A percentile compares a stretch with the other conserved stretches of the same genome.
Conservation (phyloP, 2,797 vertebrate genomes). For the Gobio occitaniae region DNA sequence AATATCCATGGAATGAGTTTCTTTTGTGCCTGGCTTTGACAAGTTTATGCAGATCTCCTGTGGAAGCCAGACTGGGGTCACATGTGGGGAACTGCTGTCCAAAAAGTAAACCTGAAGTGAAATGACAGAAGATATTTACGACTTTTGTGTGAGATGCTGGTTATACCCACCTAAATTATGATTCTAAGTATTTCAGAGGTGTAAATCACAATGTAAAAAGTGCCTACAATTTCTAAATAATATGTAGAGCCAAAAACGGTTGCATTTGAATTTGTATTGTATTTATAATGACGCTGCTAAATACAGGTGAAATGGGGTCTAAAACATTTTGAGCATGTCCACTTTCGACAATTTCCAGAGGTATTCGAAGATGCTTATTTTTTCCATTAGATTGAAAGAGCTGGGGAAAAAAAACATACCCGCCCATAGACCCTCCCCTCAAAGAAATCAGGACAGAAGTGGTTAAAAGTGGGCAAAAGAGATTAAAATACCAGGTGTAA, state of each 20-base stretch:
- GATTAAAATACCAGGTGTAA: not conserved
- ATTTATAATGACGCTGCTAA: not conserved
- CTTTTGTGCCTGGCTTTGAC: conserved; percentile 47
- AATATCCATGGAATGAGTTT: conserved; percentile 34
- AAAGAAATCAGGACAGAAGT: not conserved
- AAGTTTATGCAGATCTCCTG: conserved; percentile 39
- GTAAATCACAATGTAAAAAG: not conserved
- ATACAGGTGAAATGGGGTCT: not conserved
- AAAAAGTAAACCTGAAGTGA: conserved; percentile 17
- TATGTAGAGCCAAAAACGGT: not conserved
- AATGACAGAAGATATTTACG: not conserved
- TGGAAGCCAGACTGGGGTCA: conserved; percentile 48
- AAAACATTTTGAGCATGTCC: not conserved
- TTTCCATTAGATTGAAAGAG: not conserved
- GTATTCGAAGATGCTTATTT: not conserved
- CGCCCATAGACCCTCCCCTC: too few species aligned
- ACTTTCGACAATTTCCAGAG: too few species aligned
- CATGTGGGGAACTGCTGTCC: conserved; percentile 34
- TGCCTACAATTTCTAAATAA: not conserved
- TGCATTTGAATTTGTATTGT: too few species aligned
- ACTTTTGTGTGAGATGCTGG: conserved; percentile 10
- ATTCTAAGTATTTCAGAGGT: not conserved
- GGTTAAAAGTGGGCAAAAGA: not conserved
- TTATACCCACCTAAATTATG: not conserved
- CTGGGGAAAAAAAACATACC: too few species aligned